These are phyloP conservation scores for Lacanobia wlatinum DNA, from an alignment of 2,888 invertebrate species.

Conservation along the genomic window DNA sequence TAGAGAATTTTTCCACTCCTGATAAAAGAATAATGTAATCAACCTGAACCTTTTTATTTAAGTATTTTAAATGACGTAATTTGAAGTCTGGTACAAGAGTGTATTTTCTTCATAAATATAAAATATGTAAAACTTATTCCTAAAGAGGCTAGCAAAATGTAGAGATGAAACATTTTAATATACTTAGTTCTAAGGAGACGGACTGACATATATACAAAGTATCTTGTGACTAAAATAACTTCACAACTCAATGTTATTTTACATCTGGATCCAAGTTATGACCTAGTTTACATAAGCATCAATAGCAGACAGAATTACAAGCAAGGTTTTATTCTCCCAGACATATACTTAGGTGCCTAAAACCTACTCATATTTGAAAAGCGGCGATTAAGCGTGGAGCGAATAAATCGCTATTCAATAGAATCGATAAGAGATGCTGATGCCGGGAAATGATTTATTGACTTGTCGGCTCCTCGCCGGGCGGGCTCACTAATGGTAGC, in stretches of 20 bases:
- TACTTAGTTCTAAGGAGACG: neutral
- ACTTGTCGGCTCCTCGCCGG: conserved; percentile 77
- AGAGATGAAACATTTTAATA: conserved; percentile 12
- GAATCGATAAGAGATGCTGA: conserved; percentile 85
- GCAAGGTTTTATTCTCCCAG: conserved; percentile 67
- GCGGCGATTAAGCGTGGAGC: conserved; percentile 75
- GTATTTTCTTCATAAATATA: conserved; percentile 38
- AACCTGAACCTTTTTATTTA: conserved; percentile 49
- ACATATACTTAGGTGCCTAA: conserved; percentile 71
- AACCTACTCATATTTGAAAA: conserved; percentile 79
- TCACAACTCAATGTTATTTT: neutral
- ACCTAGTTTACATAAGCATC: conserved; percentile 3
- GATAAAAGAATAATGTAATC: conserved; percentile 66
- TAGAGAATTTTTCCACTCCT: neutral
- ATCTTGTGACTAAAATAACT: neutral
- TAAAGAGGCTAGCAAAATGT: conserved; percentile 9
- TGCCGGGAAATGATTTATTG: conserved; percentile 87
- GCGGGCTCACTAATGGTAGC: conserved; percentile 72
- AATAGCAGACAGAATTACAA: conserved; percentile 50
- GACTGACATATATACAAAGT: neutral
- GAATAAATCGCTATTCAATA: conserved; percentile 85
- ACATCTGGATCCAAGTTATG: neutral
- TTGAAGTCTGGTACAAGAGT: conserved; percentile 19
- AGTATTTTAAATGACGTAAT: conserved; percentile 48
- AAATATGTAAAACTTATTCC: conserved; percentile 32